phyloP scores from a whole-genome alignment of 2,113 vertebrate genomes.

The Campylorhamphus procurvoides region DNA sequence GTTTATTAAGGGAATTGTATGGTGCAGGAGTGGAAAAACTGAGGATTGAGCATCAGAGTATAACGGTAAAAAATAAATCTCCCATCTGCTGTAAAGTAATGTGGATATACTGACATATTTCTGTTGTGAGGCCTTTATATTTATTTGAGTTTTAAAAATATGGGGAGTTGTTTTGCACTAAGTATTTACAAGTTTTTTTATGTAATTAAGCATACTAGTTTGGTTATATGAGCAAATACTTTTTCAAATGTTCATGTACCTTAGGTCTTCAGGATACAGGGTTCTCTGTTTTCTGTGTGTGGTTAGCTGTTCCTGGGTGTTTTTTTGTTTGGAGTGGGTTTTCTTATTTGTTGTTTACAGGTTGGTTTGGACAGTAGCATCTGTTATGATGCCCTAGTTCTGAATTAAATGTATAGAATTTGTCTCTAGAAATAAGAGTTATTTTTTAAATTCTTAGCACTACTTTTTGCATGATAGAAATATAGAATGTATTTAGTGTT shows the following conservation, averaged over 20 bases:
- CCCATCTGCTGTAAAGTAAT: not conserved
- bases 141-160: not conserved
- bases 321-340: fast-evolving
- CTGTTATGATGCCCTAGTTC: not conserved
- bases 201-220: not conserved
- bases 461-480: not conserved
- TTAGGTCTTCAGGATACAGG: not conserved
- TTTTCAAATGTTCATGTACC: not conserved
- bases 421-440: not conserved
- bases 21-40: constrained; percentile 95
- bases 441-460: not conserved
- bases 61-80: constrained; percentile 81
- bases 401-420: not conserved
- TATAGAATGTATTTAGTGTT: not conserved
- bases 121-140: not conserved
- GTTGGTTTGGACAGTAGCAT: not conserved
- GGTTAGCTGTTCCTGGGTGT: not conserved
- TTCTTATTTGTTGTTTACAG: not conserved
- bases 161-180: not conserved
- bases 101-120: not conserved
- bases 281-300: not conserved
- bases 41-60: constrained; percentile 93
- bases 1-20: constrained; percentile 91
- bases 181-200: not conserved
- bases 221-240: not conserved